Conservation (phyloP, 2,888 invertebrate genomes). For the Lasioglossum vierecki region DNA sequence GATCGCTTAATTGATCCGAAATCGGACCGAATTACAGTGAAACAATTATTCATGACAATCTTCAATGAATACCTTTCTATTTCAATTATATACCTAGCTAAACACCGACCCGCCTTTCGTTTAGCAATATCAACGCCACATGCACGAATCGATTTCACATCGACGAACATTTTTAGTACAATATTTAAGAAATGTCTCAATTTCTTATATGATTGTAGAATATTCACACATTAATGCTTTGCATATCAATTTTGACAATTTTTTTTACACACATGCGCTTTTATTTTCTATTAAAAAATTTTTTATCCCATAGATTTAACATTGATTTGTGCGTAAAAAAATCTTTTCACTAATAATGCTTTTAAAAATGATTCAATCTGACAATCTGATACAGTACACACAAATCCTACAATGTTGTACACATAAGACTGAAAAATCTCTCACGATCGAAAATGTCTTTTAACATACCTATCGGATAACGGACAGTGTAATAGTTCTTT, state of each 20-base stretch:
- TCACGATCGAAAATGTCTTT: neutral
- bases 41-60: conserved; percentile 9
- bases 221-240: neutral
- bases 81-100: neutral
- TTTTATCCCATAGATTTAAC: neutral
- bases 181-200: neutral
- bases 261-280: neutral
- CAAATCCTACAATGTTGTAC: neutral
- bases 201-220: neutral
- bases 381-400: neutral
- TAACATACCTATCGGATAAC: neutral
- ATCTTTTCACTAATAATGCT: neutral
- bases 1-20: conserved; percentile 46
- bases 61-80: neutral
- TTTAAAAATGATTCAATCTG: neutral
- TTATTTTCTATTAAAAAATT: neutral
- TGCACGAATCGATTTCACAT: neutral
- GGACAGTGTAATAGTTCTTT: neutral
- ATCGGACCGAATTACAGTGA: conserved; percentile 28
- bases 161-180: neutral
- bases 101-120: neutral
- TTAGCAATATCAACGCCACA: neutral
- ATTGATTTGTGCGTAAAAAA: neutral
- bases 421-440: neutral
- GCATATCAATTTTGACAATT: neutral